Conservation (phyloP, 2,113 vertebrate species). For the Rhinopomastus cyanomelas region DNA sequence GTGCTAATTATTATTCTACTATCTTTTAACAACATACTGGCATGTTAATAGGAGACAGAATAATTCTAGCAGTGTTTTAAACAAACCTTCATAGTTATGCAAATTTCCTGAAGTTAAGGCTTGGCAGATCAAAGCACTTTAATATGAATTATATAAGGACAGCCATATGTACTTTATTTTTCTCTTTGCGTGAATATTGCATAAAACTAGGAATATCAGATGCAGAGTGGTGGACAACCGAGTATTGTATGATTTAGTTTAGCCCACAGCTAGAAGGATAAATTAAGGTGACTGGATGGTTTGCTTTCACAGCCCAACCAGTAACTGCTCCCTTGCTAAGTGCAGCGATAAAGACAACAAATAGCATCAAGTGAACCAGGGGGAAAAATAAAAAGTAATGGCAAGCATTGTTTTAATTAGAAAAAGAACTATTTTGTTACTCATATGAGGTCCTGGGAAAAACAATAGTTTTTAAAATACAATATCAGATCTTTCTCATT, state of each 20-base stretch:
- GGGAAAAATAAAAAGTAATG: background rate
- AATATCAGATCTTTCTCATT: background rate
- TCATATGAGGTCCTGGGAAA: background rate
- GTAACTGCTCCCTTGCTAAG: background rate
- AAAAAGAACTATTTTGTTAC: background rate
- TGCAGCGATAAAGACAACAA: background rate
- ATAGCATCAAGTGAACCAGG: background rate
- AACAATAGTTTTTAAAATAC: background rate
- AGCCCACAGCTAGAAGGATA: background rate
- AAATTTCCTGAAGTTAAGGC: constrained; percentile 34
- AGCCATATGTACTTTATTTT: background rate
- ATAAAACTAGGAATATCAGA: background rate
- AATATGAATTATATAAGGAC: constrained; percentile 36
- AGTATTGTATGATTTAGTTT: background rate
- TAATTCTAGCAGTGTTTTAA: constrained; percentile 21
- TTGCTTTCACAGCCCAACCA: background rate
- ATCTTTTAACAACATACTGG: constrained; percentile 40
- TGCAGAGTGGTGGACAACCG: background rate
- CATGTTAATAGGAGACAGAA: constrained; percentile 36
- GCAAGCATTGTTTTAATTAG: background rate
- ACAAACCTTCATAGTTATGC: constrained; percentile 16
- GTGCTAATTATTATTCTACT: constrained; percentile 22
- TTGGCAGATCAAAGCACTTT: constrained; percentile 53
- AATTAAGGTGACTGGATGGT: background rate
- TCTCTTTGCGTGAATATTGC: background rate